These are phyloP conservation scores for Melanargia galathea DNA, from an alignment of 2,888 invertebrate genomes.

Conservation along the genomic window DNA sequence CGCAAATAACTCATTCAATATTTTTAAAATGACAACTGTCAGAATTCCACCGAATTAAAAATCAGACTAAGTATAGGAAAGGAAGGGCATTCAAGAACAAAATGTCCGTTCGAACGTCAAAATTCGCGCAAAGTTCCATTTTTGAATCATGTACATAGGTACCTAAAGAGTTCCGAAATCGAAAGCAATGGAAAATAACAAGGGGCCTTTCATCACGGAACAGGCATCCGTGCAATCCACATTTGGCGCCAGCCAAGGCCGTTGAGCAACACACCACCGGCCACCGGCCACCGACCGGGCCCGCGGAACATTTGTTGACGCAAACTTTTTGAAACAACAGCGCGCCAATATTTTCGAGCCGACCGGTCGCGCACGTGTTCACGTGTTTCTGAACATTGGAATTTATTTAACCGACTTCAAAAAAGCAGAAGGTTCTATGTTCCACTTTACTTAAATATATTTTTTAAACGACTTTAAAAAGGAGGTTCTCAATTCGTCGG, in stretches of 20 bases:
- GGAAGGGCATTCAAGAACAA: no score
- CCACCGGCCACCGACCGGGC: neutral
- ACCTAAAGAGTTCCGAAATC: neutral
- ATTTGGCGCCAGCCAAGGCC: conserved; percentile 16
- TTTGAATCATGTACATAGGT: no score
- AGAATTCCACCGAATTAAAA: no score
- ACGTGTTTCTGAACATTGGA: neutral
- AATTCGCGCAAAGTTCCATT: no score
- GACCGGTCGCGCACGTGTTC: conserved; percentile 6
- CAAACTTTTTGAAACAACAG: conserved; percentile 11
- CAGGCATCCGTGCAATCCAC: neutral
- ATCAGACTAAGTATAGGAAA: no score
- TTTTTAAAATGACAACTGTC: no score
- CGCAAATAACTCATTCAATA: no score
- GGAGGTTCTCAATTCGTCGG: no score
- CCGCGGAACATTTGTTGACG: conserved; percentile 9
- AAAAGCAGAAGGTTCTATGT: no score
- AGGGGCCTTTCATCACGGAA: conserved; percentile 11
- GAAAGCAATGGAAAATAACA: conserved; percentile 16
- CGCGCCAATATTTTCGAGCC: neutral
- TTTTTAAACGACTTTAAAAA: no score
- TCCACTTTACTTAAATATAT: no score
- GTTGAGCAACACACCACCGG: neutral
- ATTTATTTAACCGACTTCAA: neutral
- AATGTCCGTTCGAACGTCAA: no score